Conservation (phyloP, 2,797 vertebrate species). For the Tragelaphus oryx region DNA sequence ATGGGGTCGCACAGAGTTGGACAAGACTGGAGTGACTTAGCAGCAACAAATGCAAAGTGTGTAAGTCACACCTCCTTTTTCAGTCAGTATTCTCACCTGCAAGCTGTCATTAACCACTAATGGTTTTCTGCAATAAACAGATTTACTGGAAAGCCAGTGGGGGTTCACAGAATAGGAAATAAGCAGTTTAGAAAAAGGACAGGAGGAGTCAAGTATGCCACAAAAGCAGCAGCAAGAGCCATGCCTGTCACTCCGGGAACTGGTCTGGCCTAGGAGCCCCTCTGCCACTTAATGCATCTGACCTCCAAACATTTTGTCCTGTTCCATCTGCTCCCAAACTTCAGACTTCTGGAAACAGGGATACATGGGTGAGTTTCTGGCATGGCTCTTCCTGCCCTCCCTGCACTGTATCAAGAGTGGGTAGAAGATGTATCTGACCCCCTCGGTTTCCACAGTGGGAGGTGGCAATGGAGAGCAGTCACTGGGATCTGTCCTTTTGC, state of each 20-base stretch:
- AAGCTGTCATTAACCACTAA: not conserved
- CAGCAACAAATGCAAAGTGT: not conserved
- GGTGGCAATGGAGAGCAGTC: not conserved
- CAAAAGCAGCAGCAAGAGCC: no score
- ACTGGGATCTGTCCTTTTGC: not conserved
- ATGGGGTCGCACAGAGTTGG: no score
- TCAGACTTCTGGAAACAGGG: not conserved
- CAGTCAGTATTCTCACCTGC: not conserved
- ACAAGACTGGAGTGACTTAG: no score
- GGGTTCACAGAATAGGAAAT: not conserved
- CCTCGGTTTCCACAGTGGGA: not conserved
- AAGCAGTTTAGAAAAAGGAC: not conserved
- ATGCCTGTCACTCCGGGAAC: fast-evolving
- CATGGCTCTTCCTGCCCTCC: not conserved
- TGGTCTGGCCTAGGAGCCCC: not conserved
- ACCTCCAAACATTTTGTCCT: not conserved
- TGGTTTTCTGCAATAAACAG: not conserved
- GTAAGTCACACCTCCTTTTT: not conserved
- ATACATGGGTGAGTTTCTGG: not conserved
- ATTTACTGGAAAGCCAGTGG: not conserved
- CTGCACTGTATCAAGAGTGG: not conserved
- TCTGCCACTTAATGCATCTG: not conserved
- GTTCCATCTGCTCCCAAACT: not conserved
- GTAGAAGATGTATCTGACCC: not conserved
- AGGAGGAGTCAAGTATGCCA: not conserved